Evolutionary conservation across 2,113 vertebrate genomes (phyloP).

Genomic region (Spea multiplicata): DNA sequence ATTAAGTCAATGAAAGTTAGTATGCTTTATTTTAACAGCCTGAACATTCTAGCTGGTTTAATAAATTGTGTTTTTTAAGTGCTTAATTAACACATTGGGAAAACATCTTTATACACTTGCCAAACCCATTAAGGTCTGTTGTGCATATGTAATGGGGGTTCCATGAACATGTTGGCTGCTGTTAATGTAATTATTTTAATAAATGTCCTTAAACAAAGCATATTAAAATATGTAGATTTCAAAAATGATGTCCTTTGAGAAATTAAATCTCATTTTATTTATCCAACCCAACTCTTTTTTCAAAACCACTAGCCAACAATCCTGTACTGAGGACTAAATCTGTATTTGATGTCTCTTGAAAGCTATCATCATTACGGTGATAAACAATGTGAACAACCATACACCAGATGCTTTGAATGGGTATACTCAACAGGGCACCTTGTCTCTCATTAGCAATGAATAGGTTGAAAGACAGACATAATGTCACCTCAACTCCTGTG

Average conservation of each 20-base stretch:
- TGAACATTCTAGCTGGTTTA: too few relatives aligned
- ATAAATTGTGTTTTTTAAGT: too few relatives aligned
- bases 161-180: too few relatives aligned
- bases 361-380: neutral
- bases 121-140: too few relatives aligned
- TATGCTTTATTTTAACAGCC: too few relatives aligned
- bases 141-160: too few relatives aligned
- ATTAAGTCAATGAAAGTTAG: too few relatives aligned
- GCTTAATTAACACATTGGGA: too few relatives aligned
- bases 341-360: neutral
- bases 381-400: neutral
- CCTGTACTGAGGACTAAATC: neutral
- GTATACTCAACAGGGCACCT: neutral
- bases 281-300: neutral
- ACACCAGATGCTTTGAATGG: neutral
- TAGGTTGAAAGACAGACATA: neutral
- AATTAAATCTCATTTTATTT: neutral
- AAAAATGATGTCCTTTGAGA: neutral
- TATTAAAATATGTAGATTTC: neutral
- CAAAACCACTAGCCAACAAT: neutral
- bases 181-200: neutral
- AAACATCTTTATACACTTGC: too few relatives aligned
- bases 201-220: neutral
- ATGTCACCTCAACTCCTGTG: constrained; percentile 1
- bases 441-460: constrained; percentile 1